Conservation (phyloP, 1,140 invertebrate genomes). For the Drosophila miranda region DNA sequence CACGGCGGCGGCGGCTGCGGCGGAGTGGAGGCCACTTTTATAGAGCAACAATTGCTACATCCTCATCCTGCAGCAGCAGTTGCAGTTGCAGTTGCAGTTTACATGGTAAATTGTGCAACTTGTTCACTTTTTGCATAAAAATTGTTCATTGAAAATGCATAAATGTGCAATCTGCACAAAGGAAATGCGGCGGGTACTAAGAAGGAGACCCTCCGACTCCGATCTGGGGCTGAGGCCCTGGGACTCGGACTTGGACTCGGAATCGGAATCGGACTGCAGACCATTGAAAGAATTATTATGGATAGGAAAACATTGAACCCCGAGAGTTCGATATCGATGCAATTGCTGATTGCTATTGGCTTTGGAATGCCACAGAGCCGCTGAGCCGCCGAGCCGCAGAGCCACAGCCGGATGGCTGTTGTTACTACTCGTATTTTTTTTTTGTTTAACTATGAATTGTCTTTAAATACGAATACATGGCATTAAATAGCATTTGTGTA, state of each 20-base stretch:
- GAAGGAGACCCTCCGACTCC: background rate
- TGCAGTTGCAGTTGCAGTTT: constrained; percentile 49
- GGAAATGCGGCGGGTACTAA: constrained; percentile 51
- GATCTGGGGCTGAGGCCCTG: background rate
- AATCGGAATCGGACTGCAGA: constrained; percentile 14
- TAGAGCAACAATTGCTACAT: constrained; percentile 74
- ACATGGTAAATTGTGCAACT: constrained; percentile 80
- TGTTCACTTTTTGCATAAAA: constrained; percentile 81
- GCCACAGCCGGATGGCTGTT: background rate
- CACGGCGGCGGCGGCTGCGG: constrained; percentile 16
- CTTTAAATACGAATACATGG: constrained; percentile 79
- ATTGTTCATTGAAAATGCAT: constrained; percentile 81
- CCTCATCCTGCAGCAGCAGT: constrained; percentile 10
- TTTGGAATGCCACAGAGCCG: constrained; percentile 16
- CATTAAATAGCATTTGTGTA: constrained; percentile 80
- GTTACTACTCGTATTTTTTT: constrained; percentile 1
- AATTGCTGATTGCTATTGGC: constrained; percentile 70
- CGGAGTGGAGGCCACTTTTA: constrained; percentile 55
- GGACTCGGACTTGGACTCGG: background rate
- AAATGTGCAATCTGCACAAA: constrained; percentile 78
- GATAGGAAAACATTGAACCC: constrained; percentile 73
- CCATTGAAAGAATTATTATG: constrained; percentile 76
- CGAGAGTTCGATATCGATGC: constrained; percentile 71
- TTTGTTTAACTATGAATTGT: constrained; percentile 68
- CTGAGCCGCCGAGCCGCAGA: background rate